Conservation (phyloP, 1,140 invertebrate genomes). For the Dufourea novaeangliae region DNA sequence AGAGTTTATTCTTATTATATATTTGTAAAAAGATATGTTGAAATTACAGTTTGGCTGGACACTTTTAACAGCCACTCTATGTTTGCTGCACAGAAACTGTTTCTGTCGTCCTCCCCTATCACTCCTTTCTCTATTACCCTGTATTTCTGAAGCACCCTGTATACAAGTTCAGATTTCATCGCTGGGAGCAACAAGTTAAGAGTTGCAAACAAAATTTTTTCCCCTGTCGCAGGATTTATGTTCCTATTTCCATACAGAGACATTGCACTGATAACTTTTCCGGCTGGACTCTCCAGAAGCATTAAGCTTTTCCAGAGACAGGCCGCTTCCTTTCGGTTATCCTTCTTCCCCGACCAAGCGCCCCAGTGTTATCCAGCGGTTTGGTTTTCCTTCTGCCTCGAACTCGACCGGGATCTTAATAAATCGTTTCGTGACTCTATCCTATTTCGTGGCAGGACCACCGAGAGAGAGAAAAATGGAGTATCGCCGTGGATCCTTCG, state of each 20-base stretch:
- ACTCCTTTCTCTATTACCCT: too few relatives aligned
- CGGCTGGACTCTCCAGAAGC: not conserved
- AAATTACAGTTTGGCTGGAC: too few relatives aligned
- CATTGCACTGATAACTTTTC: slow-evolving; percentile 20
- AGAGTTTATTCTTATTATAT: too few relatives aligned
- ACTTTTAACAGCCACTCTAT: too few relatives aligned
- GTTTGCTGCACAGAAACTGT: too few relatives aligned
- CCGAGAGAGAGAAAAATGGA: slow-evolving; percentile 53
- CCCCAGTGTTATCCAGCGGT: slow-evolving; percentile 8
- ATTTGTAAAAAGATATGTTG: too few relatives aligned
- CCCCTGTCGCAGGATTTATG: slow-evolving; percentile 33
- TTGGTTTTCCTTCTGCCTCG: slow-evolving; percentile 34
- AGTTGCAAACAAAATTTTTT: slow-evolving; percentile 26
- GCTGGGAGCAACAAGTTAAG: slow-evolving; percentile 24
- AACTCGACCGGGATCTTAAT: slow-evolving; percentile 51
- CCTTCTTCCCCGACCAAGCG: slow-evolving; percentile 21
- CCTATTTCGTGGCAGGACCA: slow-evolving; percentile 6
- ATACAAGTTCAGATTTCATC: not conserved
- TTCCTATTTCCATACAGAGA: not conserved
- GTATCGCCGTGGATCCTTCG: slow-evolving; percentile 27
- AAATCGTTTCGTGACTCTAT: slow-evolving; percentile 51
- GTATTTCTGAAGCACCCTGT: too few relatives aligned
- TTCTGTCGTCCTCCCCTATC: too few relatives aligned
- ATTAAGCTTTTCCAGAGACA: slow-evolving; percentile 38
- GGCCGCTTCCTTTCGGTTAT: slow-evolving; percentile 41